phyloP scores from a whole-genome alignment of 2,797 vertebrate species.

The Podargus strigoides region DNA sequence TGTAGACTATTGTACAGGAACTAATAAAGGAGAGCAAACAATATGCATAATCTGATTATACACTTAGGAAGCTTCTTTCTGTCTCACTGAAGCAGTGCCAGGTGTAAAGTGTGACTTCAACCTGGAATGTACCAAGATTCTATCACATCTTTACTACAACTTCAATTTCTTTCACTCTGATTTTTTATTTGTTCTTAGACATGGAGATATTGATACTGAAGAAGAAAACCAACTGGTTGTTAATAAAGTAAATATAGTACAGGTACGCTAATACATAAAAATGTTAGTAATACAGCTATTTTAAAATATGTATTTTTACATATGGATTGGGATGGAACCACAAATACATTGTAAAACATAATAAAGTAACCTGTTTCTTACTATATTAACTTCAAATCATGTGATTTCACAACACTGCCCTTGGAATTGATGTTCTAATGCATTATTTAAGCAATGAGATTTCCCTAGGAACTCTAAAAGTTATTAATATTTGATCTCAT shows the following conservation, averaged over 20 bases:
- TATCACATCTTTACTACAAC: not conserved
- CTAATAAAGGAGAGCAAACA: not conserved
- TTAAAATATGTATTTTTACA: not conserved
- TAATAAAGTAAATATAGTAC: not conserved
- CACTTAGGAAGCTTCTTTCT: not conserved
- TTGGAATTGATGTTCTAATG: not conserved
- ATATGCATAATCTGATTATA: not conserved
- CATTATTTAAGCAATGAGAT: constrained; percentile 11
- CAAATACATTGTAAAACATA: not conserved
- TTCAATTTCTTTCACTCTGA: not conserved
- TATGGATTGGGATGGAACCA: not conserved
- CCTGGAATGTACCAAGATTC: not conserved
- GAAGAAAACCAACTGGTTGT: not conserved
- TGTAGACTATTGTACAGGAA: not conserved
- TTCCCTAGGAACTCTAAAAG: not conserved
- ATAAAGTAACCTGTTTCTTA: not conserved
- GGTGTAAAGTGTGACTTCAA: not conserved
- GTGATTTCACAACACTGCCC: not conserved
- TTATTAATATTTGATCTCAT: not conserved
- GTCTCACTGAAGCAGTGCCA: not conserved
- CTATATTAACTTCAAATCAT: not conserved
- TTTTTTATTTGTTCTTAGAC: not conserved
- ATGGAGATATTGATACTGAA: not conserved
- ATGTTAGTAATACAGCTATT: not conserved
- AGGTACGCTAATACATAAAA: not conserved